Percentiles rank a stretch among this genome's conserved stretches.
Conservation (phyloP, 2,797 vertebrate species). For the Pogoniulus pusillus region DNA sequence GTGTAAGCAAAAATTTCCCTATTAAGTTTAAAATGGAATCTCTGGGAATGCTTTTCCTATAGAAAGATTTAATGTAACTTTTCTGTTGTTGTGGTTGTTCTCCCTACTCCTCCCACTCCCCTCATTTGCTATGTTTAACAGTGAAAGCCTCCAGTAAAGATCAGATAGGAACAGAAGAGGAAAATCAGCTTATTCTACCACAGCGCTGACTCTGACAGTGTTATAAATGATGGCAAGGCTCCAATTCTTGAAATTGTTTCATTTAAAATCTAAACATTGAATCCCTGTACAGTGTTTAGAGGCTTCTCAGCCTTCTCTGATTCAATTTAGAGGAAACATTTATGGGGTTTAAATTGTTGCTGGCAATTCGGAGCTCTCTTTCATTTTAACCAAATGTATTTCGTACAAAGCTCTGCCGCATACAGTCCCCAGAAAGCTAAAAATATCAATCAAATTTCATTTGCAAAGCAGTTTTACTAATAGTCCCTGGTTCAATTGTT, state of each 20-base stretch:
- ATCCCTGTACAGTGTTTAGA: constrained; percentile 62
- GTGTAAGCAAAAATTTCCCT: background rate
- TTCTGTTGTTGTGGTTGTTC: background rate
- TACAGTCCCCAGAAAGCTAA: constrained; percentile 45
- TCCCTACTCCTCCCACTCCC: background rate
- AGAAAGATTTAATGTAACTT: background rate
- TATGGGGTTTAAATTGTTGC: constrained; percentile 66
- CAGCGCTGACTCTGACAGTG: background rate
- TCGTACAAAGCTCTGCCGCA: constrained; percentile 43
- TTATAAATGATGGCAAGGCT: constrained; percentile 44
- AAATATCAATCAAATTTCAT: constrained; percentile 47
- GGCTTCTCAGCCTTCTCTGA: constrained; percentile 54
- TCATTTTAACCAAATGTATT: constrained; percentile 70
- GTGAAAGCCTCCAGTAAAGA: background rate
- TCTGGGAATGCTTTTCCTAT: constrained; percentile 1
- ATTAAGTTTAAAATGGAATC: constrained; percentile 6
- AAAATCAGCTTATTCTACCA: background rate
- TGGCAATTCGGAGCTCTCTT: constrained; percentile 52
- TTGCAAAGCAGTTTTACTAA: constrained; percentile 50
- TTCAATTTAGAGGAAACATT: constrained; percentile 73
- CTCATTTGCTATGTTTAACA: background rate
- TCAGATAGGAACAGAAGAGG: constrained; percentile 8
- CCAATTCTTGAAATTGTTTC: constrained; percentile 61
- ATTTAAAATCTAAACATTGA: constrained; percentile 68
- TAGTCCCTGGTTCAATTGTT: constrained; percentile 23